Evolutionary conservation across 1,140 invertebrate genomes (phyloP), one percentile per base, ranked within the genome.

Genomic region (Drosophila nebulosa): DNA sequence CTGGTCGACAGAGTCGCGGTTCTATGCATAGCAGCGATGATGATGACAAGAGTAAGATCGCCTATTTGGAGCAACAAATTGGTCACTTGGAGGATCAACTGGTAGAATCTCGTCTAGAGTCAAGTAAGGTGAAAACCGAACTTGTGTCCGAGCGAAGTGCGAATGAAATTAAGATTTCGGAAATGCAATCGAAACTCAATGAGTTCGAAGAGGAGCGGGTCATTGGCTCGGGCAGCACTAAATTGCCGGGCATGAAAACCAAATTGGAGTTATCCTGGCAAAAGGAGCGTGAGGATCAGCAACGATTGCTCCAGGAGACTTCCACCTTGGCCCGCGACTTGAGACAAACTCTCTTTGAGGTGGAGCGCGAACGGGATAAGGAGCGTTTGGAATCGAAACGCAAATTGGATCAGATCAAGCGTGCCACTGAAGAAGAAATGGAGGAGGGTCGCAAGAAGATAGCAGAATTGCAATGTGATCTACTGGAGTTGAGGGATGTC

Each of bases 211-310:
- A 97, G 91, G 96, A 97, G 62, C 93, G 95, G 58, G 92, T 97
- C 46, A 92, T 97, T 4, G 94, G 94, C 1, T 96, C 95, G 64
- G 97, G 96, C 64, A 93, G 97, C 62, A 96, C 96, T 0, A 96
- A 97, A 85, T 95, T 97, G 70, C 95, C 96, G 3, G 96, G 97
- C 21, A 92, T 97, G 52, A 95, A 96, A 89, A 97, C 97, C 1
- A 94, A 96, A 36, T 95, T 99, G 94, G 97, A 99, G 90, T 92
- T 98, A 10, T 97, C 97, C 0, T 99, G 98, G 98, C 97, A 98
- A 79, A 98, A 98, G 90, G 98, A 99, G 91, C 93, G 98, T 59
- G 96, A 97, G 83, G 97, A 98, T 84, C 97, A 98, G 80, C 97
- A 98, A 77, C 93, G 97, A 6, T 92, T 98, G 18, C 92, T 99